Evolutionary conservation across 2,888 invertebrate species (phyloP).

Genomic region (Hermaeophaga mercurialis): DNA sequence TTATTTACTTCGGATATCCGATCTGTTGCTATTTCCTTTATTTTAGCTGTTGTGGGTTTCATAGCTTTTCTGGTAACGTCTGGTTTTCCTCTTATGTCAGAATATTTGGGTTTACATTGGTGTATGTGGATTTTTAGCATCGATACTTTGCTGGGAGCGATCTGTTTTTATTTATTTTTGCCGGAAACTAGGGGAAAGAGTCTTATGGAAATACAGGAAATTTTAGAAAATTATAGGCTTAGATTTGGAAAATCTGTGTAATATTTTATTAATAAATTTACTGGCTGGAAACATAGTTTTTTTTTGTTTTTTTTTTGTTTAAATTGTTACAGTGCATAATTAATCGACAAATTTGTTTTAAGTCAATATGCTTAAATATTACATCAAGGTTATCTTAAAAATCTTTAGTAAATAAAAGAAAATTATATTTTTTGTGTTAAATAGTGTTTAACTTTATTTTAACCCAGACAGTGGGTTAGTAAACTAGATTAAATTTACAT

Average conservation of each 20-base stretch:
- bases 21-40: conserved; percentile 60
- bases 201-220: conserved; percentile 17
- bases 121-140: conserved; percentile 25
- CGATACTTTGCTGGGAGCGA: background rate
- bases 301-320: no score
- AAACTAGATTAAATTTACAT: no score
- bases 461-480: no score
- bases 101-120: conserved; percentile 15
- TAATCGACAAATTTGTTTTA: no score
- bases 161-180: conserved; percentile 16
- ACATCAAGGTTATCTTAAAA: no score
- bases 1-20: conserved; percentile 78
- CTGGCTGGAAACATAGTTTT: no score
- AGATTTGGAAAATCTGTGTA: background rate
- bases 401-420: no score
- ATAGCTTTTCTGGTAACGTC: background rate
- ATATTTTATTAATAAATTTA: background rate
- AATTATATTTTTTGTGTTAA: no score
- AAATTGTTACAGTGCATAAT: no score
- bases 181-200: conserved; percentile 29
- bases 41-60: conserved; percentile 13
- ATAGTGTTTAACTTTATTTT: no score
- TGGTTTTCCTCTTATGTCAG: conserved; percentile 13
- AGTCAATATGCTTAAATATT: no score
- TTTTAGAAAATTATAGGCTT: conserved; percentile 1